Evolutionary conservation across 2,797 vertebrate species (phyloP), one percentile per base, ranked within the genome.

Genomic region (Crocidura indochinensis): DNA sequence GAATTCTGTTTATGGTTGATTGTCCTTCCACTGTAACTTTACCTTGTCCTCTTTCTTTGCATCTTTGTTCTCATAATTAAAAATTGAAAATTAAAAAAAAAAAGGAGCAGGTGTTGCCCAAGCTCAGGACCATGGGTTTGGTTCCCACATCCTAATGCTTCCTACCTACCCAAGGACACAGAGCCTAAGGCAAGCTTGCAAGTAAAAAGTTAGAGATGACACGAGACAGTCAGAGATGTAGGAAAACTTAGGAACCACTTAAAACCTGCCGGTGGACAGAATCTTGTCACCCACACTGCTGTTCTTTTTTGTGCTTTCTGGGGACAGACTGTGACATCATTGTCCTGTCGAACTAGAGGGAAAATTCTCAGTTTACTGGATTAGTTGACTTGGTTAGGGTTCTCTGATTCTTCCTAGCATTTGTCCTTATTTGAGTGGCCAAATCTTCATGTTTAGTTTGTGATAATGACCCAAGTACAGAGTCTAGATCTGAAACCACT

Each of bases 401-500:
- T 81, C 29, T 69, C 80, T 46, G 44, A 53, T 26, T 29, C 64
- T 62, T 20, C 44, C 53, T 10, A 3, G n/a, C 11, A 46, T 10
- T 69, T 27, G 47, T 47, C n/a, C 67, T 88, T 51, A 56, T 78
- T 85, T 84, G 20, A 14, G 49, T 69, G 56, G 22, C 53, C 67
- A 6, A 27, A 53, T 64, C 81, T 87, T 76, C 81, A 53, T 31
- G 46, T 31, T 76, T 49, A 49, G 4, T 82, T 78, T 65, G 11
- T 62, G 64, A 87, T 22, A 87, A 87, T 26, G 87, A 38, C 60
- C 47, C 74, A 75, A 78, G 38, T 24, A n/a, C 27, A 64, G 76
- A 75, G 56, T 83, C 62, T 80, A 64, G 79, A 88, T 85, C 65
- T 93, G 91, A 95, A 97, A 97, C 91, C 92, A 92, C 89, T 95